phyloP scores from a whole-genome alignment of 2,113 vertebrate species.

The Anhinga anhinga region DNA sequence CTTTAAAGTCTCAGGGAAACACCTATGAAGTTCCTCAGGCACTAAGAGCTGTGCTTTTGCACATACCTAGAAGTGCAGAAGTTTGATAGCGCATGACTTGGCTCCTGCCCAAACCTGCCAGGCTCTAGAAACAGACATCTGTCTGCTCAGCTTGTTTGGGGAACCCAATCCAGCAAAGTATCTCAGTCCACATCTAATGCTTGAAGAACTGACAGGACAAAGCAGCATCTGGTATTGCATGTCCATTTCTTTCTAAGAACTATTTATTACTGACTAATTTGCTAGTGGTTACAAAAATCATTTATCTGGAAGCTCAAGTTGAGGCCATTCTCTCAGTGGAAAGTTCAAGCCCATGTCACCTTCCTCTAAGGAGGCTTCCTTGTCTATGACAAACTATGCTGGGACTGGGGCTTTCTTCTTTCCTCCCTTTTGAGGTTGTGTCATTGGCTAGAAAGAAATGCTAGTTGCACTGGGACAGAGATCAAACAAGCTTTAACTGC shows the following conservation, averaged over 20 bases:
- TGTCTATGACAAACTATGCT: not conserved
- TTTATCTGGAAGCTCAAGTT: not conserved
- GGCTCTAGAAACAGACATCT: not conserved
- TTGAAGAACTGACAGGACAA: not conserved
- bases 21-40: not conserved
- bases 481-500: not conserved
- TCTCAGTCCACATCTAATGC: accelerated
- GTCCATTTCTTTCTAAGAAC: not conserved
- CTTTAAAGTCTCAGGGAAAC: not conserved
- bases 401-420: not conserved
- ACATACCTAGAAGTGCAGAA: not conserved
- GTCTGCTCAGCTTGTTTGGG: not conserved
- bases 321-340: not conserved
- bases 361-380: not conserved
- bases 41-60: not conserved
- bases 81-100: not conserved
- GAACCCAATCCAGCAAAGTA: not conserved
- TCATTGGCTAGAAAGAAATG: not conserved
- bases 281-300: not conserved
- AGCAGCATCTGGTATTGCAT: not conserved
- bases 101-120: not conserved
- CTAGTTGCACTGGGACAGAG: not conserved
- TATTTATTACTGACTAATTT: not conserved
- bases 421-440: not conserved
- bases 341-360: not conserved